Conservation (phyloP, 2,113 vertebrate genomes). For the Nesogale talazaci region DNA sequence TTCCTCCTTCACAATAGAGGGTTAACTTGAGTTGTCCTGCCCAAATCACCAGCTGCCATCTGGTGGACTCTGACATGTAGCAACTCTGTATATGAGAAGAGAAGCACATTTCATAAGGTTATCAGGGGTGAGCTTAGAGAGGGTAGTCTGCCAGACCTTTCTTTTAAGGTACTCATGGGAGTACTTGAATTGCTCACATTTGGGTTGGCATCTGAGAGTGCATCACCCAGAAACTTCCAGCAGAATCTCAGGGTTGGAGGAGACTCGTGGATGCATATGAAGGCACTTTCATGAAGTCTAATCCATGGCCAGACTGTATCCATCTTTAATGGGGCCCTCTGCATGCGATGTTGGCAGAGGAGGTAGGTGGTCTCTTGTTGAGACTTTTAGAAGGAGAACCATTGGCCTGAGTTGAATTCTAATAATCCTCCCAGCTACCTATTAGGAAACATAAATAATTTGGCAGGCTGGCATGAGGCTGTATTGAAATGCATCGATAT, state of each 20-base stretch:
- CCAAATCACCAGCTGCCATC: background rate
- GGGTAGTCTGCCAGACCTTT: background rate
- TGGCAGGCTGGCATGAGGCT: background rate
- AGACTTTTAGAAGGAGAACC: background rate
- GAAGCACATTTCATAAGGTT: background rate
- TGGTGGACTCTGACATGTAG: background rate
- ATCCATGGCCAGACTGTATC: background rate
- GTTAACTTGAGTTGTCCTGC: background rate
- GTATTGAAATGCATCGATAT: background rate
- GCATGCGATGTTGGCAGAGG: background rate
- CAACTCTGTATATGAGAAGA: background rate
- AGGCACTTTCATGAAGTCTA: background rate
- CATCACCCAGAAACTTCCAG: background rate
- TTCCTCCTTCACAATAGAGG: background rate
- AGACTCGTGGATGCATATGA: background rate
- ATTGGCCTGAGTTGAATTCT: background rate
- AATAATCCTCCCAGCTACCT: background rate
- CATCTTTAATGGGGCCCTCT: background rate
- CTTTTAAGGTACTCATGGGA: background rate
- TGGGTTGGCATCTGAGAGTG: background rate
- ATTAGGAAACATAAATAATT: constrained; percentile 21
- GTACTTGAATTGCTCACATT: background rate
- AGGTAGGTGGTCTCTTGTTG: too few relatives aligned
- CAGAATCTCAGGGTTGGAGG: background rate
- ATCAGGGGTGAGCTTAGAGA: background rate